Evolutionary conservation across 2,113 vertebrate genomes (phyloP).

Genomic region (Ciconia maguari): DNA sequence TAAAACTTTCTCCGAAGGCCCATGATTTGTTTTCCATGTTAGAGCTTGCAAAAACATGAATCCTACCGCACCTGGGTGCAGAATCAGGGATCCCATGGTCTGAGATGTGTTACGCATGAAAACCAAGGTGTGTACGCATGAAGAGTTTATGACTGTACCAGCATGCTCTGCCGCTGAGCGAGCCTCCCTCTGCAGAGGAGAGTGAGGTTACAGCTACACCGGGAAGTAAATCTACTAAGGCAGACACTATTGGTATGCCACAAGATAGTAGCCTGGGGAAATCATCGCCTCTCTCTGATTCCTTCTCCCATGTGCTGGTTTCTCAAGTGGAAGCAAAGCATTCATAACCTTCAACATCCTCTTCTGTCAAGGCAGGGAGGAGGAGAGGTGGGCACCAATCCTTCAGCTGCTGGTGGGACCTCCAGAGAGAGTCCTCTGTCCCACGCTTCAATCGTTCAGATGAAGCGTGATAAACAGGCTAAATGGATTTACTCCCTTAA

Average conservation of each 20-base stretch:
- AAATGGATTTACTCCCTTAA: background rate
- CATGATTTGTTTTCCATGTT: background rate
- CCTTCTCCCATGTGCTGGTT: background rate
- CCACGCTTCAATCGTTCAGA: no score
- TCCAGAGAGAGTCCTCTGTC: background rate
- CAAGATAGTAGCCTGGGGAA: background rate
- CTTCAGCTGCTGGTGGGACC: background rate
- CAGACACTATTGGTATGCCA: background rate
- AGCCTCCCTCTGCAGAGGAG: background rate
- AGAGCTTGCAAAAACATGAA: background rate
- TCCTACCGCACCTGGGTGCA: background rate
- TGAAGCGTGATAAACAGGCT: background rate
- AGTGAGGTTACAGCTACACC: background rate
- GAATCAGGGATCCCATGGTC: background rate
- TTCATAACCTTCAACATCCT: background rate
- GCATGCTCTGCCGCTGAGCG: no score
- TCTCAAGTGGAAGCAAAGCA: background rate
- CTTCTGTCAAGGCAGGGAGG: background rate
- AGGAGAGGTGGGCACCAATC: accelerated
- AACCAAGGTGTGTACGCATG: no score
- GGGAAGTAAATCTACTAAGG: background rate
- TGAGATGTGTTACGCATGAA: background rate
- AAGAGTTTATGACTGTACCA: background rate
- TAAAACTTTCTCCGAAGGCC: background rate
- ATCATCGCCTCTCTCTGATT: background rate